Percentiles rank a stretch among this genome's conserved stretches.
Conservation (phyloP, 2,797 vertebrate species). For the Coregonus suidteri region DNA sequence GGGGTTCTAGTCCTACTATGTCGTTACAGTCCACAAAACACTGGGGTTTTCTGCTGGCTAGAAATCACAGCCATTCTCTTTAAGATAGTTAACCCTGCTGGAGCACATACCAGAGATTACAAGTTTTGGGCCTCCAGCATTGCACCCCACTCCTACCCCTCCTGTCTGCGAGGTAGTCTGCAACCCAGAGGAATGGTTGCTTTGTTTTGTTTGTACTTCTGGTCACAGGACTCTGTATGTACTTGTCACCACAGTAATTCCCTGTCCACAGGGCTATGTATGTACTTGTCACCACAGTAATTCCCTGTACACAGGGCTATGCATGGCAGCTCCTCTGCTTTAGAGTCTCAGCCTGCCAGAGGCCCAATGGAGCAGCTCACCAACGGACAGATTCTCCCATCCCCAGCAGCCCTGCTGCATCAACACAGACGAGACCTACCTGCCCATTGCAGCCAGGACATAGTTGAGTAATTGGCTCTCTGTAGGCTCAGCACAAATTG, state of each 20-base stretch:
- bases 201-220: constrained; percentile 8
- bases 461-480: constrained; percentile 19
- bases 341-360: constrained; percentile 16
- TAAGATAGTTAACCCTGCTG: constrained; percentile 26
- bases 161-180: not conserved
- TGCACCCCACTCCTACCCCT: not conserved
- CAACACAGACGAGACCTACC: not conserved
- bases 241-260: constrained; percentile 18
- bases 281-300: not conserved
- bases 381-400: constrained; percentile 22
- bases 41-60: constrained; percentile 50
- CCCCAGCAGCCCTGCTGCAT: not conserved
- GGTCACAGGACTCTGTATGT: not conserved
- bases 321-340: not conserved
- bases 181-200: constrained; percentile 1
- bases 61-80: constrained; percentile 34
- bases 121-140: constrained; percentile 5
- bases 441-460: constrained; percentile 3
- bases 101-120: constrained; percentile 36
- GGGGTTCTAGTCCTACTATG: not conserved
- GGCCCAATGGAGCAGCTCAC: constrained; percentile 21
- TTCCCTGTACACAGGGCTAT: not conserved
- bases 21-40: constrained; percentile 26
- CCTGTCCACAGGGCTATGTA: constrained; percentile 20
- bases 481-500: not conserved